These are phyloP conservation scores for Pseudomyrmex concolor DNA, from an alignment of 1,140 invertebrate species.

Conservation along the genomic window DNA sequence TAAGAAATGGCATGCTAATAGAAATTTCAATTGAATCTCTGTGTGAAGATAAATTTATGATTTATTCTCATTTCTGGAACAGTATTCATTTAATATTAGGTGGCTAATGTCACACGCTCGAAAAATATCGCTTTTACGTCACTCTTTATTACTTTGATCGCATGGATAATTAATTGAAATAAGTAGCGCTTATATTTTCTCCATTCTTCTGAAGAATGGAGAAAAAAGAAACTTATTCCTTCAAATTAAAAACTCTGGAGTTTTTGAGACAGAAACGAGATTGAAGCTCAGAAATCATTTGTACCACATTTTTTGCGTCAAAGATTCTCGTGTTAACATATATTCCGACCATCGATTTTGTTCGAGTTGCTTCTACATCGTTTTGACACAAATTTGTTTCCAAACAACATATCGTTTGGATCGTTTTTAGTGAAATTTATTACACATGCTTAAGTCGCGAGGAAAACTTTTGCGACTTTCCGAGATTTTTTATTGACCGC, in stretches of 20 bases:
- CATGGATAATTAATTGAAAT: slow-evolving; percentile 1
- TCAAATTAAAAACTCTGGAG: no score
- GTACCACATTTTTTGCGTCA: slow-evolving; percentile 3
- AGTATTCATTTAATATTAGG: background rate
- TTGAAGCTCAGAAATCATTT: background rate
- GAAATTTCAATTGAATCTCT: no score
- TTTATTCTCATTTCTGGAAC: slow-evolving; percentile 1
- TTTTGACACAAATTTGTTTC: background rate
- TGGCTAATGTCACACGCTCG: background rate
- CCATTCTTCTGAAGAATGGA: background rate
- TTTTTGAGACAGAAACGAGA: background rate
- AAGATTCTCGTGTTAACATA: background rate
- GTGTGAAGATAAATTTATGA: no score
- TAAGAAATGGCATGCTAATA: no score
- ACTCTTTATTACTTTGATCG: slow-evolving; percentile 4
- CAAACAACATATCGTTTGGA: background rate
- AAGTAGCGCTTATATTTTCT: background rate
- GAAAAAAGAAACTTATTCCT: background rate
- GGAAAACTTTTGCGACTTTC: no score
- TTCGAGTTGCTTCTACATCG: background rate
- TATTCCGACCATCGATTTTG: background rate
- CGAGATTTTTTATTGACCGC: slow-evolving; percentile 43
- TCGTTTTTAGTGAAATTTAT: background rate
- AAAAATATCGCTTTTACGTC: slow-evolving; percentile 18
- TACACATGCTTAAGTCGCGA: no score